Conservation (phyloP, 2,113 vertebrate genomes). For the Onychorhynchus coronatus region DNA sequence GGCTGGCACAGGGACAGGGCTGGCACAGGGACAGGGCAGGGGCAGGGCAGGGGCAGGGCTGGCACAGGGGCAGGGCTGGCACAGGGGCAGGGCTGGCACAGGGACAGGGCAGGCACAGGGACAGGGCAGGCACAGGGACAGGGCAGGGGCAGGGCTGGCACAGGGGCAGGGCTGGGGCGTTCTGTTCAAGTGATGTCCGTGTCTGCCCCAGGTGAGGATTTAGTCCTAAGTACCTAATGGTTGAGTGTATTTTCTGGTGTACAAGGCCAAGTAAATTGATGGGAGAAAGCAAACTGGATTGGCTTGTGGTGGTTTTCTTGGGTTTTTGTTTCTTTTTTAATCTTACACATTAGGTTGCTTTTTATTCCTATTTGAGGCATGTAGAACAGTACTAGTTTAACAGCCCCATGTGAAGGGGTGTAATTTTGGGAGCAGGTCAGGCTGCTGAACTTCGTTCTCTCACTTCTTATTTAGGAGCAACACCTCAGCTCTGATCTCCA, state of each 20-base stretch:
- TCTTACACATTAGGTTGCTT: not conserved
- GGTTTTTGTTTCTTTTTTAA: not conserved
- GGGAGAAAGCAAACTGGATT: not conserved
- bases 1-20: not conserved
- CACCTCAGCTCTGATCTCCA: not conserved
- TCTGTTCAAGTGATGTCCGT: rapidly evolving
- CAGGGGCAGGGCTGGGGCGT: not conserved
- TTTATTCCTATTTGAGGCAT: not conserved
- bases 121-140: not conserved
- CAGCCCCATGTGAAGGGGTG: not conserved
- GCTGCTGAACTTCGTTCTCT: not conserved
- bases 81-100: not conserved
- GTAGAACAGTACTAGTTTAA: not conserved
- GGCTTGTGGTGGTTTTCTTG: not conserved
- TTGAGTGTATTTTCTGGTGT: not conserved
- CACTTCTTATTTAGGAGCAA: not conserved
- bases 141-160: too few relatives aligned
- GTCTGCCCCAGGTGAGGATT: not conserved
- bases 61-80: not conserved
- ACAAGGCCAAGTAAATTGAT: not conserved
- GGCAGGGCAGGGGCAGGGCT: too few relatives aligned
- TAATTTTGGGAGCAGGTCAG: not conserved
- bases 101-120: not conserved
- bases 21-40: not conserved
- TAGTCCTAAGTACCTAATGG: not conserved